Evolutionary conservation across 2,888 invertebrate genomes (phyloP).

Genomic region (Synanthedon formicaeformis): DNA sequence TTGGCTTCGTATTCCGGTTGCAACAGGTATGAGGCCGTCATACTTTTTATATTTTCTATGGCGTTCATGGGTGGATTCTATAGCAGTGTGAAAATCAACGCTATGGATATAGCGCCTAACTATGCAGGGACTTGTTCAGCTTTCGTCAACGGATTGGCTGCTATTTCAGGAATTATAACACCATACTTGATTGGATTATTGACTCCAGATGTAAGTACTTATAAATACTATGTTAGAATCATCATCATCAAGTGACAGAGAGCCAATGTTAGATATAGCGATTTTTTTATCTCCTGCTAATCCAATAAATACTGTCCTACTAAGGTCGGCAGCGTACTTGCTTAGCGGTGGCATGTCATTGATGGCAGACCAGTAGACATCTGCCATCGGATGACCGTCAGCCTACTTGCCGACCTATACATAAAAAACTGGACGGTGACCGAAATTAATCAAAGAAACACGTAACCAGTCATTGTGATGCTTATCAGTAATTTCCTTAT

Average conservation of each 20-base stretch:
- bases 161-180: slow-evolving; percentile 72
- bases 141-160: slow-evolving; percentile 73
- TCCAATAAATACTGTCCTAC: no score
- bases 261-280: no score
- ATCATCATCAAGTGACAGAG: no score
- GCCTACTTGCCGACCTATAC: no score
- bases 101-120: slow-evolving; percentile 74
- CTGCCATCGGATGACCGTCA: no score
- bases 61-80: slow-evolving; percentile 78
- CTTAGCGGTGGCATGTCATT: no score
- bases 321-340: no score
- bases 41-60: slow-evolving; percentile 72
- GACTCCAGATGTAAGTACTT: slow-evolving; percentile 68
- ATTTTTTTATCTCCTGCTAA: no score
- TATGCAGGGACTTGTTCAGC: slow-evolving; percentile 75
- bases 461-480: slow-evolving; percentile 10
- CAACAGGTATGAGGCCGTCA: slow-evolving; percentile 53
- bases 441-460: slow-evolving; percentile 13
- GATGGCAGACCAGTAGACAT: no score
- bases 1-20: slow-evolving; percentile 75
- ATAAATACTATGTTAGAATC: no score
- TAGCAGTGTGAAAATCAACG: slow-evolving; percentile 76
- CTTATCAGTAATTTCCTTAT: slow-evolving; percentile 1
- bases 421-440: slow-evolving; percentile 4
- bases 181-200: slow-evolving; percentile 72